Base-by-base conservation (phyloP, 2,888 invertebrate genomes). In the Microctonus brassicae region DNA sequence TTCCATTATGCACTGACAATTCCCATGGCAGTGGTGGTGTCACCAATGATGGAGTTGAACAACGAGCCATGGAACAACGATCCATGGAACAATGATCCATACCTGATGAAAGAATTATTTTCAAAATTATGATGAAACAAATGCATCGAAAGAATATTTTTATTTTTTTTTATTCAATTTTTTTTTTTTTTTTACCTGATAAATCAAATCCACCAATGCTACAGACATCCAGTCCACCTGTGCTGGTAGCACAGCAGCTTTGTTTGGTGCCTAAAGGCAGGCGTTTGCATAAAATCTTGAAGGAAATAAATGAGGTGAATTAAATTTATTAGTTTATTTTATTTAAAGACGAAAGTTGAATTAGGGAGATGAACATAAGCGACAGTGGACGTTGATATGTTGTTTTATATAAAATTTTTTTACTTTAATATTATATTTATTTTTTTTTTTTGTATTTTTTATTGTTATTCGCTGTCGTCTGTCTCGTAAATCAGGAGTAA, bases 241-340 rank as follows among this genome's bases (percentile, higher is more conserved):
- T 87, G 71, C 87, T 87, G 7, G 86, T 87, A 3, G 85, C 81
- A 70, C 87, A 87, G 72, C 87, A 87, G 63, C 86, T 86, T 68
- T 86, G 84, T 70, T 87, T 87, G 73, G 84, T 78, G 63, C 81
- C 82, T 70, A 86, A 77, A 39, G 83, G 84, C 75, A 84, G 85
- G 66, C 80, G 79, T 76, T 84, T 81, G 80, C 87, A 86, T 63
- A 87, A 76, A 76, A 87, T 80, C 87, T 87, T 74, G 26, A 78
- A 76, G 26, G 66, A 65, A 72, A n/a, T n/a, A n/a, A n/a, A n/a
- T n/a, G n/a, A n/a, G n/a, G n/a, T n/a, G n/a, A n/a, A n/a, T n/a
- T n/a, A n/a, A n/a, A n/a, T n/a, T n/a, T n/a, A n/a, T n/a, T n/a
- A n/a, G n/a, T n/a, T n/a, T n/a, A n/a, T n/a, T n/a, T n/a, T n/a